Conservation (phyloP, 1,140 invertebrate genomes). For the Heliconius hewitsoni region DNA sequence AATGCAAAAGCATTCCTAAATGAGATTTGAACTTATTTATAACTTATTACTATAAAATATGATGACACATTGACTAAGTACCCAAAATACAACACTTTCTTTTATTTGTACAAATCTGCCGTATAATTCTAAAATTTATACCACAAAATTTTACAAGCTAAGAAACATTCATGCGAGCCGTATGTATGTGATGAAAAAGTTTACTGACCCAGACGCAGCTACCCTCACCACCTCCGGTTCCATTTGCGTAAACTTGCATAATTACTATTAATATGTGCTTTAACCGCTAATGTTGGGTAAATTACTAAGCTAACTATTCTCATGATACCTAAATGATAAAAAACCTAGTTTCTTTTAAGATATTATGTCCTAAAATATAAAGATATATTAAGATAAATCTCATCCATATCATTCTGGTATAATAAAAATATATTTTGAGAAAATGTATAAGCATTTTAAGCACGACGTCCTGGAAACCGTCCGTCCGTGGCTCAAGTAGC, state of each 20-base stretch:
- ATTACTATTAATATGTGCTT: conserved; percentile 27
- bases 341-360: background rate
- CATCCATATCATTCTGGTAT: too few relatives aligned
- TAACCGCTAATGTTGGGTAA: conserved; percentile 22
- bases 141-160: background rate
- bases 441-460: too few relatives aligned
- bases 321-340: background rate
- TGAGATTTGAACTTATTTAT: too few relatives aligned
- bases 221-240: conserved; percentile 9
- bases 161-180: background rate
- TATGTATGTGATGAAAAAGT: conserved; percentile 1
- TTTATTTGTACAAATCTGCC: background rate
- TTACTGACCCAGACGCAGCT: conserved; percentile 13
- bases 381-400: too few relatives aligned
- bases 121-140: background rate
- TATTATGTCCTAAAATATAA: too few relatives aligned
- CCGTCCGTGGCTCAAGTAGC: too few relatives aligned
- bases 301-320: conserved; percentile 8
- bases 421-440: too few relatives aligned
- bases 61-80: too few relatives aligned
- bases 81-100: background rate
- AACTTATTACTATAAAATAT: too few relatives aligned
- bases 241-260: conserved; percentile 28
- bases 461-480: too few relatives aligned
- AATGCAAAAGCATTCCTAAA: too few relatives aligned